These are phyloP conservation scores for Muscina levida DNA, from an alignment of 2,888 invertebrate genomes.

Conservation along the genomic window DNA sequence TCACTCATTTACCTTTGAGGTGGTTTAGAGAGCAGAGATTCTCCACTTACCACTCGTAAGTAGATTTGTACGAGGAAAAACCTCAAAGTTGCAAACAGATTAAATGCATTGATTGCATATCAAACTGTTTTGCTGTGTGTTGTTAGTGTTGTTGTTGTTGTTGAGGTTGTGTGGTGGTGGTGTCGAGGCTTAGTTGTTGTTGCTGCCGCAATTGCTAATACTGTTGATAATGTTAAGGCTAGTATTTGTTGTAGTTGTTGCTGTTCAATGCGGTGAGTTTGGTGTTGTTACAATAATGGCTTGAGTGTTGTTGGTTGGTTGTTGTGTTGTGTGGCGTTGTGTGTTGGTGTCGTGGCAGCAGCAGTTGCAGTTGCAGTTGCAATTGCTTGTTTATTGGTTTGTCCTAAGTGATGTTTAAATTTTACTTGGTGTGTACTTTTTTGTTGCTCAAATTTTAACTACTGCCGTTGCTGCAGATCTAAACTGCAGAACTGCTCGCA, in stretches of 20 bases:
- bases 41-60: not conserved
- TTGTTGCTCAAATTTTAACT: not conserved
- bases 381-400: constrained; percentile 20
- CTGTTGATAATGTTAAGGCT: too few species aligned
- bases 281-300: not conserved
- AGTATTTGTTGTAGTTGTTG: too few species aligned
- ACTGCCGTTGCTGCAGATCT: not conserved
- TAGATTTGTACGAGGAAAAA: constrained; percentile 13
- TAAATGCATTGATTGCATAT: constrained; percentile 38
- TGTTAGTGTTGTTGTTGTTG: not conserved
- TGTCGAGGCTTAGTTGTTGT: too few species aligned
- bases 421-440: not conserved
- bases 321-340: too few species aligned
- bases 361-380: not conserved
- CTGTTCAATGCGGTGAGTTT: too few species aligned
- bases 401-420: constrained; percentile 18
- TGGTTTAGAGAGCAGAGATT: not conserved
- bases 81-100: constrained; percentile 39
- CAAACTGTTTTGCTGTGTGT: constrained; percentile 10
- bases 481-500: not conserved
- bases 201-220: too few species aligned
- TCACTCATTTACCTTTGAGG: constrained; percentile 16
- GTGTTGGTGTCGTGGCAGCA: not conserved
- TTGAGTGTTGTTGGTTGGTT: constrained; percentile 1
- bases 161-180: too few species aligned